Conservation (phyloP, 2,888 invertebrate species). For the Crossocerus cetratus region DNA sequence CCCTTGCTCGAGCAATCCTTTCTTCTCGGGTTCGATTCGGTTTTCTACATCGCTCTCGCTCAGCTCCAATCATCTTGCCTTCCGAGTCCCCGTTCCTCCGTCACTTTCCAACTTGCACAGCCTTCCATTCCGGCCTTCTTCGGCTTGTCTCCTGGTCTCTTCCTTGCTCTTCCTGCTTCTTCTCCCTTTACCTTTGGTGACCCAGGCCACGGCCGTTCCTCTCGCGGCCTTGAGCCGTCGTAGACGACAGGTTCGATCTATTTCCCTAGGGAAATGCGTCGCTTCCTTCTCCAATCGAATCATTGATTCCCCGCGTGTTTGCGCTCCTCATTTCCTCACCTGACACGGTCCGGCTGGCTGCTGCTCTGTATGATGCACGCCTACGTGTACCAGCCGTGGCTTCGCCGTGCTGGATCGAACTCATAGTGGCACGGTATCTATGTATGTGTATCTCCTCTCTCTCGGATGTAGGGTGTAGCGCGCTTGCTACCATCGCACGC, state of each 20-base stretch:
- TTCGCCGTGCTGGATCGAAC: constrained; percentile 45
- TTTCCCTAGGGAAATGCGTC: constrained; percentile 37
- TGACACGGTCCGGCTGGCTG: constrained; percentile 11
- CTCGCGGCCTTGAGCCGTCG: constrained; percentile 70
- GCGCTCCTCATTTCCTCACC: constrained; percentile 9
- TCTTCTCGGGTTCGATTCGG: constrained; percentile 25
- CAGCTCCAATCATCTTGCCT: constrained; percentile 17
- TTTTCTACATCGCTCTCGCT: constrained; percentile 26
- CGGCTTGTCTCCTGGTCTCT: constrained; percentile 14
- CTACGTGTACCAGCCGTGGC: constrained; percentile 19
- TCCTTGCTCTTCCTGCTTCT: constrained; percentile 24
- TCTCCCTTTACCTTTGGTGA: constrained; percentile 54
- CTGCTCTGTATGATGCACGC: constrained; percentile 22
- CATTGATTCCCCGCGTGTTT: not conserved
- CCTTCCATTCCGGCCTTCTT: not conserved
- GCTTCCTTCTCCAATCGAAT: constrained; percentile 10
- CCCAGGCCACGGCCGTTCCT: constrained; percentile 71
- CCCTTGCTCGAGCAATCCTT: constrained; percentile 24
- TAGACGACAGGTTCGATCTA: constrained; percentile 46
- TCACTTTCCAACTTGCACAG: constrained; percentile 7
- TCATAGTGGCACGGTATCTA: constrained; percentile 20
- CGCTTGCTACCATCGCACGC: not conserved
- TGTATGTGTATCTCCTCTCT: not conserved
- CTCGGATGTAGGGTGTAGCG: not conserved
- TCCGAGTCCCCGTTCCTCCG: constrained; percentile 26